Conservation (phyloP, 2,797 vertebrate genomes). For the Sebastiscus albofasciatus region DNA sequence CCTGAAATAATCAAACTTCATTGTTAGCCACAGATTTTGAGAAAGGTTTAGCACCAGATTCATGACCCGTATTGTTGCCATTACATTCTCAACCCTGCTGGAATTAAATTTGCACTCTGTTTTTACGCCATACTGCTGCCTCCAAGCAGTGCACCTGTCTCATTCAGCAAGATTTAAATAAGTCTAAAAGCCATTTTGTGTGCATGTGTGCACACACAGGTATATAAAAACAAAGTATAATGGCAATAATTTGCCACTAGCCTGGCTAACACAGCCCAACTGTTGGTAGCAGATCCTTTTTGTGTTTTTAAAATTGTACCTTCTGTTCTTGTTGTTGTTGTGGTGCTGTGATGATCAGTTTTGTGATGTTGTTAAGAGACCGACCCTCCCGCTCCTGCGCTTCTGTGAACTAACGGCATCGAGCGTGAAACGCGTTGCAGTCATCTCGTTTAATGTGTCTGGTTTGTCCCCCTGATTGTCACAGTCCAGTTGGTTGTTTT, state of each 20-base stretch:
- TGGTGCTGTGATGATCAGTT: conserved; percentile 54
- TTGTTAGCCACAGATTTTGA: background rate
- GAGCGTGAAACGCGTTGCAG: conserved; percentile 6
- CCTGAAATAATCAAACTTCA: background rate
- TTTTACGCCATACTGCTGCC: conserved; percentile 6
- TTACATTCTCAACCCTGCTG: conserved; percentile 27
- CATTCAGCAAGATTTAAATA: conserved; percentile 27
- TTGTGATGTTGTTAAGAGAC: conserved; percentile 44
- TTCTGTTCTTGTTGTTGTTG: conserved; percentile 21
- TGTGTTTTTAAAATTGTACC: conserved; percentile 33
- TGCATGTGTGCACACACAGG: conserved; percentile 25
- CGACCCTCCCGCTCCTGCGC: conserved; percentile 15
- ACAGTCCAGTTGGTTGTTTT: conserved; percentile 10
- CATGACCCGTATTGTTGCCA: conserved; percentile 13
- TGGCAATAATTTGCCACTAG: conserved; percentile 77
- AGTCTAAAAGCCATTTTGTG: conserved; percentile 66
- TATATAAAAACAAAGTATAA: conserved; percentile 66
- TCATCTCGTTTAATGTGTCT: conserved; percentile 10
- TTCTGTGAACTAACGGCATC: conserved; percentile 49
- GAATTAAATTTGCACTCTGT: conserved; percentile 35
- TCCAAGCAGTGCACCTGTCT: conserved; percentile 26
- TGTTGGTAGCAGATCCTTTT: conserved; percentile 55
- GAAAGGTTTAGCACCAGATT: conserved; percentile 1
- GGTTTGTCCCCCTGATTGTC: conserved; percentile 29
- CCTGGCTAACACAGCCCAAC: conserved; percentile 39